These are phyloP conservation scores for Eubasilissa splendida DNA, from an alignment of 2,888 invertebrate genomes.

Conservation along the genomic window DNA sequence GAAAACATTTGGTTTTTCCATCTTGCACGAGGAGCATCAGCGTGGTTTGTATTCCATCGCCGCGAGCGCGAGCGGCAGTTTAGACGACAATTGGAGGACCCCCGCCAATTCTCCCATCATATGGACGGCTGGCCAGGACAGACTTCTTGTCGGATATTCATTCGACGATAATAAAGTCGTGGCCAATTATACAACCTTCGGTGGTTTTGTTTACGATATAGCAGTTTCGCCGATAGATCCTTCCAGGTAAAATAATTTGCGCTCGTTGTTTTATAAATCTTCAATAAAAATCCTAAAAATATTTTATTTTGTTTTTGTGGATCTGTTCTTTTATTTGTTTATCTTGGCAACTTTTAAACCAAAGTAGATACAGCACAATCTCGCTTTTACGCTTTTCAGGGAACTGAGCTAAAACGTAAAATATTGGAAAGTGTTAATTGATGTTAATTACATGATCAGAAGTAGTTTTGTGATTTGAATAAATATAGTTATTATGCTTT, in stretches of 20 bases:
- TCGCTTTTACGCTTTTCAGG: too few relatives aligned
- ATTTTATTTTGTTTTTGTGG: too few relatives aligned
- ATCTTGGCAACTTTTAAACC: too few relatives aligned
- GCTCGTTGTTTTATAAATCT: too few relatives aligned
- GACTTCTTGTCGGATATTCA: constrained; percentile 72
- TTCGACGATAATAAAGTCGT: constrained; percentile 64
- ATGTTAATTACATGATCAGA: too few relatives aligned
- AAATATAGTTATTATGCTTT: too few relatives aligned
- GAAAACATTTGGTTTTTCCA: constrained; percentile 34
- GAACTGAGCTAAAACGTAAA: too few relatives aligned
- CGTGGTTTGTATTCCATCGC: constrained; percentile 77
- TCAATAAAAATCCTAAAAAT: too few relatives aligned
- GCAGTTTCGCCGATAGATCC: constrained; percentile 80
- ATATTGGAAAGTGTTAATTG: too few relatives aligned
- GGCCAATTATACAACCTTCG: constrained; percentile 72
- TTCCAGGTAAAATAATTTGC: constrained; percentile 68
- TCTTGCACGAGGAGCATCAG: constrained; percentile 71
- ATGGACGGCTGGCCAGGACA: constrained; percentile 78
- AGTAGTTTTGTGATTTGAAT: too few relatives aligned
- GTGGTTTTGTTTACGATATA: constrained; percentile 77
- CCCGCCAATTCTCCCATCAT: constrained; percentile 62
- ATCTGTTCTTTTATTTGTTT: too few relatives aligned
- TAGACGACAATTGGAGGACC: constrained; percentile 39
- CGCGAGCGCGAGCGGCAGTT: constrained; percentile 62
- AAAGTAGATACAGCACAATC: too few relatives aligned